phyloP scores from a whole-genome alignment of 2,888 invertebrate genomes.

The Ormia ochracea region DNA sequence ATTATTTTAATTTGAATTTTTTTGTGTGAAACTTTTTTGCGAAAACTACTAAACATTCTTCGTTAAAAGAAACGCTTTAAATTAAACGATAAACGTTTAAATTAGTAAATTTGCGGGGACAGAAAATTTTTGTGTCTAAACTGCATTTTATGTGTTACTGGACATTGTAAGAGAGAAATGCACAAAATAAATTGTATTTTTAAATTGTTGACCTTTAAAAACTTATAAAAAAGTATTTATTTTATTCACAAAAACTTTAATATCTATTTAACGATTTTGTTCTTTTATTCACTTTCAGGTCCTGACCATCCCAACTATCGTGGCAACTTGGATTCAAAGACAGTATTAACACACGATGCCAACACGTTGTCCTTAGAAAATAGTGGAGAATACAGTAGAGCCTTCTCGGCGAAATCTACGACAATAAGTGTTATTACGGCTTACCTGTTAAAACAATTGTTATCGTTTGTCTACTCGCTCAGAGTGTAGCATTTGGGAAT shows the following conservation, averaged over 20 bases:
- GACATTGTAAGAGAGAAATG: too few relatives aligned
- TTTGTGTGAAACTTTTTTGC: too few relatives aligned
- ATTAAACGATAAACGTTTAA: too few relatives aligned
- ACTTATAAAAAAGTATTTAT: neutral
- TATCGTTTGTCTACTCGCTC: neutral
- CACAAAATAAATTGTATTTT: too few relatives aligned
- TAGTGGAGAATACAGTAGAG: conserved; percentile 62
- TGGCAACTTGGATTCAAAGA: conserved; percentile 69
- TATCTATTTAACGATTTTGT: neutral
- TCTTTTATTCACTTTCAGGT: conserved; percentile 64
- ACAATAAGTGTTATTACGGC: neutral
- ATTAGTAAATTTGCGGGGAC: too few relatives aligned
- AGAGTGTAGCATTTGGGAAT: conserved; percentile 58
- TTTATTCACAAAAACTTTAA: neutral
- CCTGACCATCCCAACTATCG: conserved; percentile 74
- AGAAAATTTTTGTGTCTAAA: too few relatives aligned
- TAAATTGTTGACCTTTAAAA: too few relatives aligned
- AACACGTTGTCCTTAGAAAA: conserved; percentile 74
- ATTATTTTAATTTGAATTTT: too few relatives aligned
- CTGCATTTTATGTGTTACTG: too few relatives aligned
- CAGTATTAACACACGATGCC: conserved; percentile 72
- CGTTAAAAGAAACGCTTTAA: too few relatives aligned
- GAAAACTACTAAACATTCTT: too few relatives aligned
- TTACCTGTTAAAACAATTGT: conserved; percentile 31
- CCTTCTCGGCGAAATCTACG: neutral